Base-by-base conservation (phyloP, 2,888 invertebrate species). In the Lampropteryx suffumata region DNA sequence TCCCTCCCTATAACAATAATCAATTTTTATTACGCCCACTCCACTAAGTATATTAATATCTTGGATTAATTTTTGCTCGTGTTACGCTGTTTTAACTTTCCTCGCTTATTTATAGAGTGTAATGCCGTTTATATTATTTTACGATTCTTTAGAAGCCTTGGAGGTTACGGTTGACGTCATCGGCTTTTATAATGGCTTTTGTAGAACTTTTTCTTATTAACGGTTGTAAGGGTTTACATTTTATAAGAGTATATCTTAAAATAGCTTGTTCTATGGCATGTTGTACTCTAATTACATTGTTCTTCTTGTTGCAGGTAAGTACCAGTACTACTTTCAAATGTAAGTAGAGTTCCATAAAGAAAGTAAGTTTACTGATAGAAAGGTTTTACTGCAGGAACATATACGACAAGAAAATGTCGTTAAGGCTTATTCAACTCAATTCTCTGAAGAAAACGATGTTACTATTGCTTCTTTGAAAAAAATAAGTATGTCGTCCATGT, bases 241-340 rank as follows among this genome's bases (percentile, higher is more conserved):
- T 35, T 8, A 24, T 35, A 6, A 4, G 14, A 14, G 14, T 32
- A 24, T 41, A 11, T 3, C 10, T 10, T 35, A 5, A 33, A 9
- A 17, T 34, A 14, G 8, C 8, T 8, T 33, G 1, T n/a, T 1
- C n/a, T 17, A 5, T 24, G 6, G 3, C 7, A 28, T 17, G 28
- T n/a, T 39, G 6, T 26, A 11, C 27, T 41, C 24, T 36, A 30
- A 48, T 13, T 7, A 24, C 21, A 9, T 13, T 17, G 1, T 11
- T 45, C 5, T 42, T 27, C 21, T 54, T 60, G 51, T 58, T 61
- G 40, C 55, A 57, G 60, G 60, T 60, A 60, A 60, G 60, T 60
- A 41, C 37, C n/a, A 6, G 12, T 3, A 30, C 14, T 3, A 17
- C 30, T 0, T 2, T 5, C 24, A 4, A 17, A 4, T 24, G 24